Evolutionary conservation across 2,113 vertebrate species (phyloP).

Genomic region (Ovis canadensis): DNA sequence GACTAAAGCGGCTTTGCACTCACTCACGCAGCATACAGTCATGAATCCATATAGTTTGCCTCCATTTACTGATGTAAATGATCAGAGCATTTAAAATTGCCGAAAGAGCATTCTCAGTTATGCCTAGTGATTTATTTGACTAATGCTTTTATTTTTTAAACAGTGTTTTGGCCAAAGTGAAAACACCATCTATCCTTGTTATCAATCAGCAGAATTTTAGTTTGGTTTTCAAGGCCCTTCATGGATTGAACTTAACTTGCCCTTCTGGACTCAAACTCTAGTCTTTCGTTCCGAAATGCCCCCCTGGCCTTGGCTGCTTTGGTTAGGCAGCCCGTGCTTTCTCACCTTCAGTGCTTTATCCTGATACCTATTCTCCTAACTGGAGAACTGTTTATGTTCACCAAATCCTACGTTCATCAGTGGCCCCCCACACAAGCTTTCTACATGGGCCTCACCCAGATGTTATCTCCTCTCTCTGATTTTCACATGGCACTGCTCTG

Average conservation of each 20-base stretch:
- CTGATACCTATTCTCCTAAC: not conserved
- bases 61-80: not conserved
- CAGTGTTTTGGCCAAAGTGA: not conserved
- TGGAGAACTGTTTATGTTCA: not conserved
- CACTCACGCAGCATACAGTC: not conserved
- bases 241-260: not conserved
- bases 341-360: not conserved
- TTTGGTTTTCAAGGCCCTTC: not conserved
- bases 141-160: not conserved
- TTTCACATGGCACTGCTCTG: not conserved
- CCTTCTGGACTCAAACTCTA: not conserved
- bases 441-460: not conserved
- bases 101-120: not conserved
- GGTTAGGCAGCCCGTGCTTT: not conserved
- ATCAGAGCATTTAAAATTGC: not conserved
- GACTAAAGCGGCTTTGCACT: fast-evolving
- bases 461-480: not conserved
- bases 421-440: not conserved
- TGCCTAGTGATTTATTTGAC: not conserved
- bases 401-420: not conserved
- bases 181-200: not conserved
- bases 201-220: not conserved
- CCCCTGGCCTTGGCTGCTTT: not conserved
- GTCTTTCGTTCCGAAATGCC: not conserved
- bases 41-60: not conserved